Conservation (phyloP, 2,113 vertebrate genomes). For the Rhea pennata region DNA sequence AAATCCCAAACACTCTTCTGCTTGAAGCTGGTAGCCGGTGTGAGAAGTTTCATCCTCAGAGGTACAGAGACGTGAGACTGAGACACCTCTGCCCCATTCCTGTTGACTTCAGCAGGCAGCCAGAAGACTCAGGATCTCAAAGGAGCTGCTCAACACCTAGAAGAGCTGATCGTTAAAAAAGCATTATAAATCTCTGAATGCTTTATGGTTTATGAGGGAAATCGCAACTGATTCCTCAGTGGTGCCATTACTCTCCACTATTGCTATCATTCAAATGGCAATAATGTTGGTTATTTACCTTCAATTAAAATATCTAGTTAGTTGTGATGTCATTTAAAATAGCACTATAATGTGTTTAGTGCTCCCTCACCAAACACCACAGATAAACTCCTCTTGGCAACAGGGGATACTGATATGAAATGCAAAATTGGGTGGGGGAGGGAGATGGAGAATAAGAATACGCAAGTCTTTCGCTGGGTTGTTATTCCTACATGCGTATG, state of each 20-base stretch:
- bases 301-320: constrained; percentile 74
- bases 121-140: constrained; percentile 26
- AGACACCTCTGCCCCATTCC: background rate
- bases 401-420: constrained; percentile 44
- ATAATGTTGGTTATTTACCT: constrained; percentile 74
- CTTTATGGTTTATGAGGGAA: constrained; percentile 71
- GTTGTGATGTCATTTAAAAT: constrained; percentile 74
- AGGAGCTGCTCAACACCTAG: constrained; percentile 64
- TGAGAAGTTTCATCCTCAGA: background rate
- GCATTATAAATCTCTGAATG: constrained; percentile 72
- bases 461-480: background rate
- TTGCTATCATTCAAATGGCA: constrained; percentile 71
- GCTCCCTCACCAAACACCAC: constrained; percentile 63
- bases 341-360: constrained; percentile 64
- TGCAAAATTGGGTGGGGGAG: constrained; percentile 13
- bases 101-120: constrained; percentile 39
- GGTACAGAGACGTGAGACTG: background rate
- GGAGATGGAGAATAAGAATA: background rate
- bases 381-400: constrained; percentile 60
- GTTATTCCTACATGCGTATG: background rate
- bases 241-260: constrained; percentile 67
- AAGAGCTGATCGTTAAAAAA: constrained; percentile 70
- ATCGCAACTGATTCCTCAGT: constrained; percentile 67
- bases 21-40: background rate
- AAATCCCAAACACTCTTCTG: background rate